Base-by-base conservation (phyloP, 2,797 vertebrate species). In the Acanthurus lineatus region DNA sequence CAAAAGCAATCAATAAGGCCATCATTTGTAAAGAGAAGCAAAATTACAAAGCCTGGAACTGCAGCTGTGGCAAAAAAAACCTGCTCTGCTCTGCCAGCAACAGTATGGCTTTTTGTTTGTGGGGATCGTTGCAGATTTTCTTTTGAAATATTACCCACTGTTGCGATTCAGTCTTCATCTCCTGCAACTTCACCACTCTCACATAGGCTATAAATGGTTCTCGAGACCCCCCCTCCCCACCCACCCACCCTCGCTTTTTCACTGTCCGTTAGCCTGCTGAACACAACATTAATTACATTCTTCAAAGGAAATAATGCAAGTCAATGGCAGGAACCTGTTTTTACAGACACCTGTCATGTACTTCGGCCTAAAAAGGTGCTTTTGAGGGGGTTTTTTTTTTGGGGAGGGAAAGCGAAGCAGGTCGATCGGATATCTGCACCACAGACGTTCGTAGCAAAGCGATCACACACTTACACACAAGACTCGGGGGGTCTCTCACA, bases 281-380 rank as follows among this genome's bases (percentile, higher is more conserved):
- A 81, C 72, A 86, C 73, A 83, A 76, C 49, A 65, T 63, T 64
- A 60, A 66, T 86, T 91, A 92, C 91, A 94, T 92, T 94, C 93
- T 89, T 90, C 72, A 69, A 83, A 75, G 69, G 71, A 71, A 88
- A 87, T 64, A 85, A 76, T 66, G 71, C 57, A 82, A 69, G 47
- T 88, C 72, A 53, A 59, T 63, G 79, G 79, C 74, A 69, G 88
- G 83, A 82, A 76, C 88, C 80, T 78, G 81, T 25, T 75, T 77
- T 69, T 11, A 82, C 75, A 75, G 81, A 83, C 73, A 65, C 77
- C 67, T 68, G 84, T 81, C 85, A 74, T 22, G 51, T 65, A 16
- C 69, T 9, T 1, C 67, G 88, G 94, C 94, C 94, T 92, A 42
- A 92, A 89, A 92, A 88, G 91, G 93, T 93, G 92, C 94, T 94